Evolutionary conservation across 2,888 invertebrate species (phyloP).

Genomic region (Pristionchus arcanus): DNA sequence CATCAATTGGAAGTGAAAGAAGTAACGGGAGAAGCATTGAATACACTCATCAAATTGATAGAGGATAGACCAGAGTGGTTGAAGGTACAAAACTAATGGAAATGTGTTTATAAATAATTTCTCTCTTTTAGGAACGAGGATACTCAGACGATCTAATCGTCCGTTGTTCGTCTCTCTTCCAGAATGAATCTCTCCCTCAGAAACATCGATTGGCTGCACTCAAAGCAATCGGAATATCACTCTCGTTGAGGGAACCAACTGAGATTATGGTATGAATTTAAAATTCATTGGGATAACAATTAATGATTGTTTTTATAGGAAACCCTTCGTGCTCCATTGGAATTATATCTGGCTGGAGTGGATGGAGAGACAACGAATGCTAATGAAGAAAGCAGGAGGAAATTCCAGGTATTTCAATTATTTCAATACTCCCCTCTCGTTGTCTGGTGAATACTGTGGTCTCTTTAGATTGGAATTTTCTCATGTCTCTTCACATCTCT

Average conservation of each 20-base stretch:
- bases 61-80: conserved; percentile 61
- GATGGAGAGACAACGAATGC: conserved; percentile 23
- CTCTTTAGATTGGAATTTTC: conserved; percentile 52
- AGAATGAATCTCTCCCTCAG: conserved; percentile 48
- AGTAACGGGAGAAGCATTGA: conserved; percentile 57
- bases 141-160: conserved; percentile 8
- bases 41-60: conserved; percentile 59
- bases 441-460: background rate
- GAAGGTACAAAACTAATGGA: conserved; percentile 53
- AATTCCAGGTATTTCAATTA: conserved; percentile 32
- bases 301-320: background rate
- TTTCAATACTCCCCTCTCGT: background rate
- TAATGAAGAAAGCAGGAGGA: conserved; percentile 15
- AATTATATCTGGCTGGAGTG: conserved; percentile 44
- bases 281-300: background rate
- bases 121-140: background rate
- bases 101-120: background rate
- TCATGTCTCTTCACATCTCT: conserved; percentile 54
- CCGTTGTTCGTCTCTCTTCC: conserved; percentile 49
- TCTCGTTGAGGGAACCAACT: conserved; percentile 59
- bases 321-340: conserved; percentile 8
- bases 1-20: conserved; percentile 9
- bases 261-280: conserved; percentile 61
- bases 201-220: conserved; percentile 61
- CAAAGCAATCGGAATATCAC: conserved; percentile 67